Conservation (phyloP, 2,888 invertebrate species). For the Nomada fucata region DNA sequence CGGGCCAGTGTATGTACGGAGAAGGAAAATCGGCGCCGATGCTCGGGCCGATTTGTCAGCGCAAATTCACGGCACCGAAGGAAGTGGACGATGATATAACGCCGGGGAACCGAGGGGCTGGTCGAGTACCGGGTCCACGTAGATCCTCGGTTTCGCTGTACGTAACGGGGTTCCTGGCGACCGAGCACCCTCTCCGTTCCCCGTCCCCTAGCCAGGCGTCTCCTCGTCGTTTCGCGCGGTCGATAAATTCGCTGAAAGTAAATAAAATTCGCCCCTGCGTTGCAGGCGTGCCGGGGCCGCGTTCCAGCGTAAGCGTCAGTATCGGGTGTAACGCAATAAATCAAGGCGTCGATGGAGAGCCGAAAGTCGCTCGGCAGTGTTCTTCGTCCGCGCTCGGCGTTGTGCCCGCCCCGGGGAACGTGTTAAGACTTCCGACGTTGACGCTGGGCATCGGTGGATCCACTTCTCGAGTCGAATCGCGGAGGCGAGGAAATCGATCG, state of each 20-base stretch:
- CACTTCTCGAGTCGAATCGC: neutral
- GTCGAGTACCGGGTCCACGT: conserved; percentile 52
- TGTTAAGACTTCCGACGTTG: neutral
- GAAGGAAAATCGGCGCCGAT: conserved; percentile 62
- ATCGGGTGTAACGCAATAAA: conserved; percentile 71
- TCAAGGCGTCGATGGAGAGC: conserved; percentile 65
- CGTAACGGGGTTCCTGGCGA: conserved; percentile 40
- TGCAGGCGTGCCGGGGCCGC: conserved; percentile 35
- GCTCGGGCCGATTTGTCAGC: conserved; percentile 69
- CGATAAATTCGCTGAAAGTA: conserved; percentile 82
- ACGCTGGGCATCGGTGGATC: neutral
- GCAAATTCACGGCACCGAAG: conserved; percentile 68
- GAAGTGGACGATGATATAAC: conserved; percentile 71
- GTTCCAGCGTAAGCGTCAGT: conserved; percentile 67
- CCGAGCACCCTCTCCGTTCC: conserved; percentile 35
- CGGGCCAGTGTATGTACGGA: conserved; percentile 26
- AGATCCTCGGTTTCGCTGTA: conserved; percentile 50
- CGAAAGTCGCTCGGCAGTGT: conserved; percentile 64
- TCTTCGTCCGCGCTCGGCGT: conserved; percentile 32
- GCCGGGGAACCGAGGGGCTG: conserved; percentile 63
- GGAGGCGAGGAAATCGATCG: conserved; percentile 12
- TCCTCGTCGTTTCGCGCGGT: conserved; percentile 47
- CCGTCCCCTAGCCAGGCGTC: neutral
- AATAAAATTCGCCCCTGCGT: conserved; percentile 79
- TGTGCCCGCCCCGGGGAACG: conserved; percentile 1